Percentiles rank a stretch among this genome's conserved stretches.
Conservation (phyloP, 2,888 invertebrate species). For the Acleris sparsana region DNA sequence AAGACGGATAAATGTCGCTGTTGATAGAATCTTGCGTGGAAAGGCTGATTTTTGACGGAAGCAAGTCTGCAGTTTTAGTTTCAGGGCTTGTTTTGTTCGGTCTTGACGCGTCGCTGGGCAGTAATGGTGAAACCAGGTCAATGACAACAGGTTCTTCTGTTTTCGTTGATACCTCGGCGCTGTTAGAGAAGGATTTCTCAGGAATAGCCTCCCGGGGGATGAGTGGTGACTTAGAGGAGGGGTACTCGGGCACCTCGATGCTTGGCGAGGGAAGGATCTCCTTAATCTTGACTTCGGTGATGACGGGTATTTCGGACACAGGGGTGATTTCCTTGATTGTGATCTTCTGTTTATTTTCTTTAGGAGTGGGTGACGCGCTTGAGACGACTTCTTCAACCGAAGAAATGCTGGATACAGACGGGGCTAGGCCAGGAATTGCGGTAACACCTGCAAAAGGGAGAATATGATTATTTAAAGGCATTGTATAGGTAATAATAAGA, state of each 20-base stretch:
- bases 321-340: slow-evolving; percentile 86
- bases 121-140: slow-evolving; percentile 51
- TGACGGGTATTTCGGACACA: slow-evolving; percentile 74
- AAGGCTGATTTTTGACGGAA: slow-evolving; percentile 71
- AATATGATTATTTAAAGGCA: slow-evolving; percentile 10
- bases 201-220: slow-evolving; percentile 74
- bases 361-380: slow-evolving; percentile 48
- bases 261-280: slow-evolving; percentile 71
- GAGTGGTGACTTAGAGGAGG: slow-evolving; percentile 72
- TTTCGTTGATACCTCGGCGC: slow-evolving; percentile 45
- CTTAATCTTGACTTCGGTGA: slow-evolving; percentile 75
- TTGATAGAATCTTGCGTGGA: slow-evolving; percentile 68
- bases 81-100: slow-evolving; percentile 44
- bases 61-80: slow-evolving; percentile 50
- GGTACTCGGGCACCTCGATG: slow-evolving; percentile 69
- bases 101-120: slow-evolving; percentile 46
- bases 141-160: slow-evolving; percentile 57
- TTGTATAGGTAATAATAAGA: neutral
- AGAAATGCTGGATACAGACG: slow-evolving; percentile 50
- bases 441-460: slow-evolving; percentile 66
- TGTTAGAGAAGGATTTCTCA: slow-evolving; percentile 53
- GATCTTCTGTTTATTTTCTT: slow-evolving; percentile 67
- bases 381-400: slow-evolving; percentile 48
- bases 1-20: slow-evolving; percentile 63
- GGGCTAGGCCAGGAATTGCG: slow-evolving; percentile 58